Evolutionary conservation across 2,113 vertebrate species (phyloP).

Genomic region (Sebastes fasciatus): DNA sequence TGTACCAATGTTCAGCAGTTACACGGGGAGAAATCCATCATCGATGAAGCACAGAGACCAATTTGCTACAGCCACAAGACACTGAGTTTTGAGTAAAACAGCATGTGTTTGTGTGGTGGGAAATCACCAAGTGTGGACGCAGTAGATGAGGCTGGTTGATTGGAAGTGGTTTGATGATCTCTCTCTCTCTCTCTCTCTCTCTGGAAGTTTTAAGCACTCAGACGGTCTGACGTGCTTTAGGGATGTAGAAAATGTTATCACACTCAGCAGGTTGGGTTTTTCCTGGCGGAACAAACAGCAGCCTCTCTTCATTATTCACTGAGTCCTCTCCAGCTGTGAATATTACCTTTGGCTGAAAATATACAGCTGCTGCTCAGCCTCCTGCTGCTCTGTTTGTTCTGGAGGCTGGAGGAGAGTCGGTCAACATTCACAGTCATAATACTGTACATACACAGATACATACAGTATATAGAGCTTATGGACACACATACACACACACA

Average conservation of each 20-base stretch:
- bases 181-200: not conserved
- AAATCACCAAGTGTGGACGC: not conserved
- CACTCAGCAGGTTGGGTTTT: constrained; percentile 4
- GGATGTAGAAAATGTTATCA: constrained; percentile 26
- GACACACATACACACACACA: too few species aligned
- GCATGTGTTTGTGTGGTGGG: not conserved
- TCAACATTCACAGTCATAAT: not conserved
- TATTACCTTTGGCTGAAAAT: constrained; percentile 45
- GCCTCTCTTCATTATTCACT: constrained; percentile 32
- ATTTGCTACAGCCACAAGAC: not conserved
- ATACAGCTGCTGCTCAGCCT: constrained; percentile 18
- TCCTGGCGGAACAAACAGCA: constrained; percentile 10
- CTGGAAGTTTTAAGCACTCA: not conserved
- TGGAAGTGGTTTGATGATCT: not conserved
- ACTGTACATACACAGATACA: not conserved
- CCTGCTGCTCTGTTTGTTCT: constrained; percentile 22
- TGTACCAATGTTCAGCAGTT: not conserved
- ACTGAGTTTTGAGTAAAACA: not conserved
- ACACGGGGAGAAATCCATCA: constrained; percentile 4
- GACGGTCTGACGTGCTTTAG: not conserved
- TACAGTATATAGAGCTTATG: too few species aligned
- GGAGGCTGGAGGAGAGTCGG: constrained; percentile 9
- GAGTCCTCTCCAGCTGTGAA: constrained; percentile 26
- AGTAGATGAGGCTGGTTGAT: not conserved
- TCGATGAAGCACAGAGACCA: not conserved